Percentiles rank a stretch among this genome's conserved stretches.
phyloP scores from a whole-genome alignment of 92 coral and sea anemone genomes.

The Anthopleura xanthogrammica region DNA sequence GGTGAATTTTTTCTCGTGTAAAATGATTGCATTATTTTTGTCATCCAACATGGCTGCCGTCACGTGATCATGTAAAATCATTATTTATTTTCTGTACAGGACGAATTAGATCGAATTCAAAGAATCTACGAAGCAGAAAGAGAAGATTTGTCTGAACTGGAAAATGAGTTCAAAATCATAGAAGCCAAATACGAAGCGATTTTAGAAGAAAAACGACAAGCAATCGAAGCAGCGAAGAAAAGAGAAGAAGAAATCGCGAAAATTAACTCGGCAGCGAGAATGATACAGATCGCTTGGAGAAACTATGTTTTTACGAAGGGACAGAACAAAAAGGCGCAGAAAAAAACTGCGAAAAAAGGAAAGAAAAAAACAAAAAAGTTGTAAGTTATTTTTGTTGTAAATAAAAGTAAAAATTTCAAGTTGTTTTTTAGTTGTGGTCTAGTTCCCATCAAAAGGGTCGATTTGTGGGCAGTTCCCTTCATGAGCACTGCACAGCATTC shows the following conservation, averaged over 20 bases:
- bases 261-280: conserved; percentile 50
- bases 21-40: no score
- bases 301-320: conserved; percentile 55
- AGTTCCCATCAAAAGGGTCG: no score
- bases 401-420: not conserved
- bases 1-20: no score
- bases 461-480: not conserved
- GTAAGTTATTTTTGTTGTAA: no score
- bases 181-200: conserved; percentile 78
- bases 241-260: conserved; percentile 45
- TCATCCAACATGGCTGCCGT: no score
- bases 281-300: conserved; percentile 82
- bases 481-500: no score
- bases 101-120: conserved; percentile 76
- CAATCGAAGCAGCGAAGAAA: conserved; percentile 66
- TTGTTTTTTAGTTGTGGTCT: not conserved
- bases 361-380: not conserved
- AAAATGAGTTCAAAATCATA: conserved; percentile 60
- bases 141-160: conserved; percentile 68
- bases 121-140: conserved; percentile 79
- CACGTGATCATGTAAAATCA: no score
- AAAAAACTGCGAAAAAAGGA: conserved; percentile 61
- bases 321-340: conserved; percentile 61
- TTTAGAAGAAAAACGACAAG: conserved; percentile 75
- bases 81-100: conserved; percentile 37